Percentiles rank a stretch among this genome's conserved stretches.
phyloP scores from a whole-genome alignment of 2,888 invertebrate species.

The Drosophila subsilvestris region DNA sequence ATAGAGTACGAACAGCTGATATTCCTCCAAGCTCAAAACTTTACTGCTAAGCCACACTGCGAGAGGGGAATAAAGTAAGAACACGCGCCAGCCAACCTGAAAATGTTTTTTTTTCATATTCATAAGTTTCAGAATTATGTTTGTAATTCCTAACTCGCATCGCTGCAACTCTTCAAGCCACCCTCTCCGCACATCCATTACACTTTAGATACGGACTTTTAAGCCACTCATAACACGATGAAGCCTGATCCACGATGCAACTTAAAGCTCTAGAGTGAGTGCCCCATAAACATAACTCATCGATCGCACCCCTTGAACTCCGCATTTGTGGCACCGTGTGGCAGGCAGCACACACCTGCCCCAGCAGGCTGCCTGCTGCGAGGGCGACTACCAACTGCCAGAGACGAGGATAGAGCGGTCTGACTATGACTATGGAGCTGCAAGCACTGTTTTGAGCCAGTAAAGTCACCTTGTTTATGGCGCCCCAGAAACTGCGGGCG shows the following conservation, averaged over 20 bases:
- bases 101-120: too few species aligned
- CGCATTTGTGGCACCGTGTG: slow-evolving; percentile 16
- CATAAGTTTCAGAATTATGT: too few species aligned
- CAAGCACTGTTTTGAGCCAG: slow-evolving; percentile 53
- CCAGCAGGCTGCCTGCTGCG: slow-evolving; percentile 23
- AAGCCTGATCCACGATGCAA: slow-evolving; percentile 20
- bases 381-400: slow-evolving; percentile 31
- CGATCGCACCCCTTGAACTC: slow-evolving; percentile 31
- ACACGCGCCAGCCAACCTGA: too few species aligned
- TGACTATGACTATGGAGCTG: not conserved
- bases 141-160: not conserved
- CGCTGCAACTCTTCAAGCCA: slow-evolving; percentile 13
- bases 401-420: not conserved
- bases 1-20: too few species aligned
- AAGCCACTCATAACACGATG: slow-evolving; percentile 22
- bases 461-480: slow-evolving; percentile 76
- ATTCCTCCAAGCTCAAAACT: too few species aligned
- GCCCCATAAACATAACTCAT: slow-evolving; percentile 42
- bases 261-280: slow-evolving; percentile 5
- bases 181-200: slow-evolving; percentile 13
- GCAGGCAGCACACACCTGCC: slow-evolving; percentile 22
- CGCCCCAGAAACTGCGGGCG: slow-evolving; percentile 69
- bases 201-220: slow-evolving; percentile 40
- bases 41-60: not conserved
- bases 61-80: not conserved